Base-by-base conservation (phyloP, 2,797 vertebrate genomes). In the Amblyraja radiata region DNA sequence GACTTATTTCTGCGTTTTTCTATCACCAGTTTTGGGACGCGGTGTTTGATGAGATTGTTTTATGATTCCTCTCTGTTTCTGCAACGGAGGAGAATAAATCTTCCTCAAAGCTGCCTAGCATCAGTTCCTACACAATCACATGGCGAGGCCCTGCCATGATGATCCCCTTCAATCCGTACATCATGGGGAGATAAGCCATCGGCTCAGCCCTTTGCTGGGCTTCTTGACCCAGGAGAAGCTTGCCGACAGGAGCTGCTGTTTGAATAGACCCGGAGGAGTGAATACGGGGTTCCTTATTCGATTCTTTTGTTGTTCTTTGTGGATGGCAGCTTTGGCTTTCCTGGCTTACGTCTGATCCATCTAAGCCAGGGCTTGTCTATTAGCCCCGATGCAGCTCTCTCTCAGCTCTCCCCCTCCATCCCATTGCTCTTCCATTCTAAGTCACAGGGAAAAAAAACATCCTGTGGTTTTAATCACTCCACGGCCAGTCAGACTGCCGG, bases 11-110 rank as follows among this genome's bases (percentile, higher is more conserved):
- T 88, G 84, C 32, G 11, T 8, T 16, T 32, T 63, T 88, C 68
- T 36, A 88, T 88, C 32, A 68, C 28, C 61, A 65, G n/a, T 18
- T 88, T 88, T 88, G 84, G 84, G 83, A 68, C 36, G 36, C n/a
- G 18, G 16, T 68, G 84, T 65, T 36, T 88, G 61, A 68, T 68
- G 54, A 84, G 14, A 65, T 63, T 32, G 18, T 65, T 21, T 21
- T 36, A 88, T 68, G n/a, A 63, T 68, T 88, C 84, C 25, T 86
- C 13, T 63, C 16, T 23, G 23, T 28, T 84, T 84, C 54, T 61
- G 46, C 54, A 28, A 32, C 36, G 84, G 83, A n/a, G 13, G 63
- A 46, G 6, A 88, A 88, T 68, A 68, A 88, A 68, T 88, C n/a
- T 88, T 36, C 58, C 61, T 65, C n/a, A 88, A 88, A 88, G 84